Percentiles rank a stretch among this genome's conserved stretches.
These are phyloP conservation scores for Synanthedon tipuliformis DNA, from an alignment of 2,888 invertebrate genomes.

Conservation along the genomic window DNA sequence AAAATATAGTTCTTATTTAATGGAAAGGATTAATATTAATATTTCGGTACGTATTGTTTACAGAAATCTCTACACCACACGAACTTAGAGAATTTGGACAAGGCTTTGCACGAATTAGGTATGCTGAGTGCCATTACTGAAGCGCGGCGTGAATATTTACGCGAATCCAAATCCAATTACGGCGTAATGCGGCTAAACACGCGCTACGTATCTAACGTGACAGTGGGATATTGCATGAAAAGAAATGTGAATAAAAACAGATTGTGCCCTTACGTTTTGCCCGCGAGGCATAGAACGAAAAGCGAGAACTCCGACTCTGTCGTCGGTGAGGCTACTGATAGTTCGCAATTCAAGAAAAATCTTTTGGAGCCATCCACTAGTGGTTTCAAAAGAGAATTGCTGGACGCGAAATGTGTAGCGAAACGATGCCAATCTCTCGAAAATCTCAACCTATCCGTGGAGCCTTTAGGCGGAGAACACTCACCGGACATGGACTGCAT, in stretches of 20 bases:
- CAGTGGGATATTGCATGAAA: slow-evolving; percentile 72
- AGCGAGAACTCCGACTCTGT: slow-evolving; percentile 72
- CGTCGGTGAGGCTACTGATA: slow-evolving; percentile 42
- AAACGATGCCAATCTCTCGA: slow-evolving; percentile 74
- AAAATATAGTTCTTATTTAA: neutral
- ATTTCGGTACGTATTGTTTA: slow-evolving; percentile 22
- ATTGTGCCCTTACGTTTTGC: slow-evolving; percentile 70
- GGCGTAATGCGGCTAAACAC: slow-evolving; percentile 70
- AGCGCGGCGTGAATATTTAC: slow-evolving; percentile 68
- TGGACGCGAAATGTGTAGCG: slow-evolving; percentile 42
- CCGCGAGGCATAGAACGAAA: slow-evolving; percentile 70
- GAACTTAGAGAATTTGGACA: slow-evolving; percentile 69
- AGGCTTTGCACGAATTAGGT: slow-evolving; percentile 71
- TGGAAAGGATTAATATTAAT: neutral
- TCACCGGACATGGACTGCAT: slow-evolving; percentile 73
- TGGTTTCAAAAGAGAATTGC: slow-evolving; percentile 23
- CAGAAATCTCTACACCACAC: slow-evolving; percentile 54
- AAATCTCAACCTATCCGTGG: slow-evolving; percentile 59
- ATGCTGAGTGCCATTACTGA: slow-evolving; percentile 72
- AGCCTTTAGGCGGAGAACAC: slow-evolving; percentile 38
- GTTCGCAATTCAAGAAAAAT: slow-evolving; percentile 39
- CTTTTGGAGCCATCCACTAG: slow-evolving; percentile 56
- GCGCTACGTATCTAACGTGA: slow-evolving; percentile 73
- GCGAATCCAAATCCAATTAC: slow-evolving; percentile 58
- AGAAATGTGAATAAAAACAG: slow-evolving; percentile 65